Evolutionary conservation across 92 coral and sea anemone species (phyloP).

Genomic region (Epizoanthus fatuus): DNA sequence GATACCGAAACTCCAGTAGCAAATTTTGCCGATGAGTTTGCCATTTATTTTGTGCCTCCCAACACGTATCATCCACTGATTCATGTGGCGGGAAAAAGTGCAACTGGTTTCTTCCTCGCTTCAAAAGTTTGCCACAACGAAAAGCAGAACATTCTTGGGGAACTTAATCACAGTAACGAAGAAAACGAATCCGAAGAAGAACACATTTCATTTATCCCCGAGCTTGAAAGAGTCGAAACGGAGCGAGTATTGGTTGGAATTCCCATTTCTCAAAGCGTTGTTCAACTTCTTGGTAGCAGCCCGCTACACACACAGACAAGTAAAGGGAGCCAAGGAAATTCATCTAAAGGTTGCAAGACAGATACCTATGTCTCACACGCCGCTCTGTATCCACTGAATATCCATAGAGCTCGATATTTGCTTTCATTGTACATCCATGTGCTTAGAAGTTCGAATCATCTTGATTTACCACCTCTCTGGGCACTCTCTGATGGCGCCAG

Average conservation of each 20-base stretch:
- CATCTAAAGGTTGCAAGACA: conserved; percentile 30
- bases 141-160: conserved; percentile 9
- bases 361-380: conserved; percentile 70
- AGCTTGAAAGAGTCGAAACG: conserved; percentile 56
- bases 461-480: conserved; percentile 78
- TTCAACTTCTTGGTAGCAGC: conserved; percentile 68
- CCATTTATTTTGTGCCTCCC: conserved; percentile 70
- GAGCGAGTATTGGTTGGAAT: conserved; percentile 94
- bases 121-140: conserved; percentile 62
- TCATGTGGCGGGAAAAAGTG: conserved; percentile 78
- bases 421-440: conserved; percentile 80
- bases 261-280: conserved; percentile 88
- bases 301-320: conserved; percentile 66
- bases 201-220: conserved; percentile 7
- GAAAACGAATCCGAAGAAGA: conserved; percentile 45
- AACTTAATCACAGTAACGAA: conserved; percentile 16
- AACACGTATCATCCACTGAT: conserved; percentile 80
- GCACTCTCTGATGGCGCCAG: conserved; percentile 69
- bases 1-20: background rate
- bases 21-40: conserved; percentile 17
- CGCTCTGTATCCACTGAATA: conserved; percentile 49
- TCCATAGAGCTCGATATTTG: conserved; percentile 82
- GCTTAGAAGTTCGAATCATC: conserved; percentile 40
- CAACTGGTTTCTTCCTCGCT: conserved; percentile 76
- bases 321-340: conserved; percentile 22